Conservation (phyloP, 2,113 vertebrate genomes). For the Marcusenius ussheri region DNA sequence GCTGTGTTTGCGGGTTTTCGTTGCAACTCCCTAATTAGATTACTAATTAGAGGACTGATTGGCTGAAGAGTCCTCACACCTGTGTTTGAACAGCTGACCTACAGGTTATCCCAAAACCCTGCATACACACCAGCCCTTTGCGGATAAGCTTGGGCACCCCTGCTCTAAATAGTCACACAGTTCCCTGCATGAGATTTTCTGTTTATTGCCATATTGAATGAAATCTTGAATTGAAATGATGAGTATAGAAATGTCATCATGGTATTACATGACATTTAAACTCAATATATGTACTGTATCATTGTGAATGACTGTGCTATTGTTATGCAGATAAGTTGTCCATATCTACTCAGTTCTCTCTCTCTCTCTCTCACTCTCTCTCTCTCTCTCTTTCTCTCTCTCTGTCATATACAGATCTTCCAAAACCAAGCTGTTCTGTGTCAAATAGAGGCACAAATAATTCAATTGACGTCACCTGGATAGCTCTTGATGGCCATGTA, state of each 20-base stretch:
- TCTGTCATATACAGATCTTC: conserved; percentile 41
- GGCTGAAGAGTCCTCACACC: too few species aligned
- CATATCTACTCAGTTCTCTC: neutral
- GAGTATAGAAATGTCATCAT: neutral
- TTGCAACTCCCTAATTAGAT: too few species aligned
- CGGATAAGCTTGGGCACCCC: too few species aligned
- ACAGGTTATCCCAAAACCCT: too few species aligned
- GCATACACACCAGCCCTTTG: too few species aligned
- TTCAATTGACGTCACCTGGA: conserved; percentile 48
- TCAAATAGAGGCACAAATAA: conserved; percentile 39
- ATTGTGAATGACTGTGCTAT: neutral
- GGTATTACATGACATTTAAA: neutral
- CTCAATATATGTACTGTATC: neutral
- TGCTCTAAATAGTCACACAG: neutral
- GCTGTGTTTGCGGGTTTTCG: too few species aligned
- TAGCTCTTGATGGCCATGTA: conserved; percentile 34
- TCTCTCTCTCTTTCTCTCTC: neutral
- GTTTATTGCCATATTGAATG: neutral
- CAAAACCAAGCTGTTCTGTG: conserved; percentile 27
- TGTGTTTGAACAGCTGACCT: too few species aligned
- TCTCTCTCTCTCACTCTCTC: too few species aligned
- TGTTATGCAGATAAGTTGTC: neutral
- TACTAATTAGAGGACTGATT: too few species aligned
- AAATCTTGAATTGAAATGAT: neutral
- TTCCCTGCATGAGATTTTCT: neutral